Base-by-base conservation (phyloP, 2,888 invertebrate species). In the Plagodis pulveraria region DNA sequence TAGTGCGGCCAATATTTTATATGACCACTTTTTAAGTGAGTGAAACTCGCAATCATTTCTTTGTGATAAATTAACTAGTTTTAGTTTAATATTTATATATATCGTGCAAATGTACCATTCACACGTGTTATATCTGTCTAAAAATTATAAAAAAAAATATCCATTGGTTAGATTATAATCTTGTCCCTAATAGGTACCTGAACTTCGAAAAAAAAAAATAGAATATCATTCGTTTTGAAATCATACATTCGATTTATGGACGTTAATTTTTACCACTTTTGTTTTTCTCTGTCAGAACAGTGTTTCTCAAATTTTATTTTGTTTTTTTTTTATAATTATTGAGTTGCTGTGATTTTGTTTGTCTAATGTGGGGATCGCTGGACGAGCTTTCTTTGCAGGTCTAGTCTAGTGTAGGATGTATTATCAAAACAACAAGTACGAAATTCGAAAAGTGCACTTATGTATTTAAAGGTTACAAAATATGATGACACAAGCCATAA, bases 361-460 rank as follows among this genome's bases (percentile, higher is more conserved):
- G 65, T 77, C 72, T 71, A 80, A 74, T 74, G 65, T 75, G 73
- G 76, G 73, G 78, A 72, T 84, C 74, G 74, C 76, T 73, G 80
- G 78, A 78, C 74, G 70, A 72, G 74, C 73, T 80, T 82, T 77
- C 65, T 74, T 81, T 80, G 81, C 84, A 77, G 86, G 78, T 90
- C 89, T 89, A 90, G 89, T 90, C 90, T 91, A 91, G 86, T 77
- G 73, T 88, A 89, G 81, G 80, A 72, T 81, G 77, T 81, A 67
- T 74, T 80, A 79, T 71, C 69, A 77, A 80, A 80, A 77, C 79
- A 81, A 80, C 80, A 81, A 83, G 80, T 87, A 87, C 78, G 74
- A 83, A 87, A 89, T 86, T 87, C 72, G 67, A 84, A 50, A 91
- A 91, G 91, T 92, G 91, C 91, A 89, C 91, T 92, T 91, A 91